Percentiles rank a stretch among this genome's conserved stretches.
Evolutionary conservation across 2,888 invertebrate genomes (phyloP).

Genomic region (Stegophylla sp.): DNA sequence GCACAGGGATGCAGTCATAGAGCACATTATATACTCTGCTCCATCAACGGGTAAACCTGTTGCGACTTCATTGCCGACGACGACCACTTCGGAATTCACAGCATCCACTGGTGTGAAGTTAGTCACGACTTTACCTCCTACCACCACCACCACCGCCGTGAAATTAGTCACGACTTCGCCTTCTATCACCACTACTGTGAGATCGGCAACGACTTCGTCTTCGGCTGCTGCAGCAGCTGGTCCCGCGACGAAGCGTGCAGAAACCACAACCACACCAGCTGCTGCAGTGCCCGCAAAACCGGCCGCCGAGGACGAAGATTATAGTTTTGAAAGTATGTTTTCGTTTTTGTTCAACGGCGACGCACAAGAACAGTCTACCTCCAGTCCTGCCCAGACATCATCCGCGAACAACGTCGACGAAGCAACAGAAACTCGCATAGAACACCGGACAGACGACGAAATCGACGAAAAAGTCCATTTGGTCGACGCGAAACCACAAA

Average conservation of each 20-base stretch:
- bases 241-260: conserved; percentile 33
- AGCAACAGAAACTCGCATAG: conserved; percentile 3
- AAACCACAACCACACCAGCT: conserved; percentile 61
- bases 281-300: too few relatives aligned
- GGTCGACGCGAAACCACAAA: neutral
- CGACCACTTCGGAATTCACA: conserved; percentile 30
- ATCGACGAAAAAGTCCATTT: neutral
- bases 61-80: conserved; percentile 52
- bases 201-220: conserved; percentile 37
- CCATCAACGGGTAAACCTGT: neutral
- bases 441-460: conserved; percentile 48
- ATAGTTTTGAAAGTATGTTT: conserved; percentile 70
- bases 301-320: conserved; percentile 66
- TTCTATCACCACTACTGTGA: conserved; percentile 38
- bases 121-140: conserved; percentile 13
- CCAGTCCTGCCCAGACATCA: neutral
- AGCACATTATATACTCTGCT: conserved; percentile 29
- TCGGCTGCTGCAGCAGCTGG: conserved; percentile 60
- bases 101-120: conserved; percentile 32
- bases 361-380: conserved; percentile 63
- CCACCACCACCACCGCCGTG: conserved; percentile 36
- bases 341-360: conserved; percentile 70
- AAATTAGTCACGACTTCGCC: conserved; percentile 22
- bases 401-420: neutral
- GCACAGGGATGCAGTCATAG: conserved; percentile 8